Evolutionary conservation across 35 echinoderm and acorn worm genomes (phyloP), one percentile per base, ranked within the genome.

Genomic region (Lytechinus pictus): DNA sequence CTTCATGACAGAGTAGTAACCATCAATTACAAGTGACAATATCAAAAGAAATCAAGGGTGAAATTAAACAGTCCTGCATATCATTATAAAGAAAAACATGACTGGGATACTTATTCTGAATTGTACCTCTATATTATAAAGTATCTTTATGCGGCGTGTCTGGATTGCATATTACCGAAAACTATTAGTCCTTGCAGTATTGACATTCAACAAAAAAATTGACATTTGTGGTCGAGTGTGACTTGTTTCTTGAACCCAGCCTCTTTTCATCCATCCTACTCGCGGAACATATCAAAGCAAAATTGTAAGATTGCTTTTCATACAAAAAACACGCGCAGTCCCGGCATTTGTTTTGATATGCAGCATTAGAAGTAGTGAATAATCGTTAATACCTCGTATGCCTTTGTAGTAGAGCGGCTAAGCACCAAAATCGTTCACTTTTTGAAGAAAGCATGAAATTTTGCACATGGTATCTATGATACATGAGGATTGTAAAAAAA

Each of bases 371-470:
- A 55, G 29, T 93, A 57, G 29, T 93, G 53, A 55, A 93, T 93
- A 93, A 93, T 55, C 92, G 52, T 57, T 93, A 93, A 93, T 93
- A 93, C 92, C 92, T 93, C 57, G 92, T 93, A 93, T 93, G n/a
- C 92, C 92, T 93, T 54, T 93, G n/a, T n/a, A n/a, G n/a, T n/a
- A n/a, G n/a, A n/a, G n/a, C n/a, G n/a, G n/a, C n/a, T n/a, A n/a
- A n/a, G n/a, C n/a, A n/a, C n/a, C n/a, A n/a, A n/a, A n/a, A n/a
- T n/a, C n/a, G n/a, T n/a, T n/a, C n/a, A n/a, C n/a, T n/a, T n/a
- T n/a, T n/a, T n/a, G n/a, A n/a, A n/a, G n/a, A n/a, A n/a, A n/a
- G n/a, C n/a, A n/a, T n/a, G n/a, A n/a, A n/a, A n/a, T n/a, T n/a
- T n/a, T n/a, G n/a, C n/a, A n/a, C n/a, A n/a, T n/a, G n/a, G n/a